phyloP scores from a whole-genome alignment of 2,888 invertebrate genomes.

The Caenorhabditis macrosperma region DNA sequence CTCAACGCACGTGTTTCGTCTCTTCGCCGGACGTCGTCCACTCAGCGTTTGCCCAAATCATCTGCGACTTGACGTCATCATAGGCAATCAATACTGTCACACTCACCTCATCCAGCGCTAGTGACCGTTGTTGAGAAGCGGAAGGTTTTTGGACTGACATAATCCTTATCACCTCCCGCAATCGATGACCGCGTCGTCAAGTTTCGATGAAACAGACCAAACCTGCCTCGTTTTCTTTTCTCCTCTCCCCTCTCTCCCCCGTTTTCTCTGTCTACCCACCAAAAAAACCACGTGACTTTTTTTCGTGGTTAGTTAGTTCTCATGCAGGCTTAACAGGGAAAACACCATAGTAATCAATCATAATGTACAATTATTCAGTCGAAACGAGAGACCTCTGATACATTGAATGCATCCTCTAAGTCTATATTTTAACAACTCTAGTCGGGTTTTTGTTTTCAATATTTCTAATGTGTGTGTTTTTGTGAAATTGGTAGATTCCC shows the following conservation, averaged over 20 bases:
- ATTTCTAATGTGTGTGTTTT: too few species aligned
- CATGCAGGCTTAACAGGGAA: too few species aligned
- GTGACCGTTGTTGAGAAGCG: not conserved
- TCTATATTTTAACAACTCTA: conserved; percentile 36
- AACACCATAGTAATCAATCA: too few species aligned
- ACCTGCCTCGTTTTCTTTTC: conserved; percentile 17
- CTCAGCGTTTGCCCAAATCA: conserved; percentile 74
- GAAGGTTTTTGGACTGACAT: not conserved
- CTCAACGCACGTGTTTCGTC: conserved; percentile 73
- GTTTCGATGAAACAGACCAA: conserved; percentile 33
- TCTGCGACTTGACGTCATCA: conserved; percentile 24
- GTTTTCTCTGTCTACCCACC: not conserved
- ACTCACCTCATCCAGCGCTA: not conserved
- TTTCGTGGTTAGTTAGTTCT: too few species aligned
- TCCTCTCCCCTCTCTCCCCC: not conserved
- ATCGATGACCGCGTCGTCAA: conserved; percentile 30
- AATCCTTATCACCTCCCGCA: conserved; percentile 25
- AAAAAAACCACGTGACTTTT: conserved; percentile 4
- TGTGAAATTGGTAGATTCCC: conserved; percentile 20
- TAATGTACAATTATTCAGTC: conserved; percentile 2
- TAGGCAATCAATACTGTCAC: not conserved
- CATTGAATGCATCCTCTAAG: not conserved
- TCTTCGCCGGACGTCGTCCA: conserved; percentile 80
- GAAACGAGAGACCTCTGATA: not conserved
- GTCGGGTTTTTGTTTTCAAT: conserved; percentile 36